Evolutionary conservation across 2,797 vertebrate genomes (phyloP), one percentile per base, ranked within the genome.

Genomic region (Potorous gilbertii): DNA sequence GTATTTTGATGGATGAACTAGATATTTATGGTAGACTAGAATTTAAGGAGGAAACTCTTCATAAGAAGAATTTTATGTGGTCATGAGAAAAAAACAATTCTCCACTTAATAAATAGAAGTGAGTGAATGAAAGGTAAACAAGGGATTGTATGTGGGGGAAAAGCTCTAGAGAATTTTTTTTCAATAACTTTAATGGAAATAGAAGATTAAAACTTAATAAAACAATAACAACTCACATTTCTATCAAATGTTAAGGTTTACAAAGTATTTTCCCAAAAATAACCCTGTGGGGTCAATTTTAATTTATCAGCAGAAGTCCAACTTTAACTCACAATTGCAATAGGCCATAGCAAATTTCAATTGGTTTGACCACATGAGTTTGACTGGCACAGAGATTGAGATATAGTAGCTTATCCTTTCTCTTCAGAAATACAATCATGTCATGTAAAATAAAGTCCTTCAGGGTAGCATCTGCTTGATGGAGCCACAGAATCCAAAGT

Each of bases 1-100:
- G 93, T 62, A 90, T 93, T 95, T 94, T 95, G 62, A 93, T 89
- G 13, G 46, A 96, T 18, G 92, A 28, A 87, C 31, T 59, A 24
- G 81, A 66, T 31, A 92, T 2, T 91, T 11, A 93, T 34, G 18
- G 92, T 12, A 93, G 81, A 13, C 21, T 31, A 18, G 66, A 93
- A 94, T 56, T 91, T 5, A 40, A 89, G 55, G 27, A 93, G 46
- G 92, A 94, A 96, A 54, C 34, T 90, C 1, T 92, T 92, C 56
- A 16, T 93, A 46, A 81, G n/a, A 81, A 46, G 8, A 81, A 81
- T 40, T 81, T n/a, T 9, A n/a, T 46, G 40, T 81, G 74, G 21
- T 81, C 21, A 27, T 81, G n/a, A 81, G 6, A 74, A 74, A n/a
- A 16, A n/a, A 66, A n/a, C 62, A n/a, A 74, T 74, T 66, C n/a